These are phyloP conservation scores for Mormyrops boulengeri DNA, from an alignment of 2,797 vertebrate species.

Conservation along the genomic window DNA sequence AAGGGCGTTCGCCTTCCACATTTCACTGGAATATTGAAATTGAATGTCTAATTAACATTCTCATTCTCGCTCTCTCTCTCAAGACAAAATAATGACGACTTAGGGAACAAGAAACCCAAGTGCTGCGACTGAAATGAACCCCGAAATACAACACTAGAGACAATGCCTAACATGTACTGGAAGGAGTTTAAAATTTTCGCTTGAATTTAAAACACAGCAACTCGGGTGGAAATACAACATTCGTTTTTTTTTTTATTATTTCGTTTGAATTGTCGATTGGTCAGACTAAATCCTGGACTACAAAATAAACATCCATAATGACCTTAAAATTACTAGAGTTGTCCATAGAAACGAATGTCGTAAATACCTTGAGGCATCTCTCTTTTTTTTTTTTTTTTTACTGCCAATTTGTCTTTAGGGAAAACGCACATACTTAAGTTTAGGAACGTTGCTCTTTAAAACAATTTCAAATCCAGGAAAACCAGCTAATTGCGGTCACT, in stretches of 20 bases:
- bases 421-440: not conserved
- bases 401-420: conserved; percentile 22
- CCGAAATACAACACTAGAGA: conserved; percentile 43
- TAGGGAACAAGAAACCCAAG: conserved; percentile 57
- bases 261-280: conserved; percentile 20
- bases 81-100: conserved; percentile 41
- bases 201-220: conserved; percentile 37
- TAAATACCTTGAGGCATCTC: not conserved
- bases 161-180: conserved; percentile 30
- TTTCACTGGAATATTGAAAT: conserved; percentile 54
- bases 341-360: conserved; percentile 5
- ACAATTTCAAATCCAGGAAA: conserved; percentile 70
- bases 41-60: conserved; percentile 55
- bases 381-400: not conserved
- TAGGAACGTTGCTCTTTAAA: conserved; percentile 46
- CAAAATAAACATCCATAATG: conserved; percentile 17
- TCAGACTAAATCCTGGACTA: conserved; percentile 17
- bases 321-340: conserved; percentile 17
- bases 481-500: conserved; percentile 80
- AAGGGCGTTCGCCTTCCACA: conserved; percentile 39
- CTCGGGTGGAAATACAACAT: conserved; percentile 36
- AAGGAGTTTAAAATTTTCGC: conserved; percentile 30
- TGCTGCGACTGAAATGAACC: conserved; percentile 50
- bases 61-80: conserved; percentile 30
- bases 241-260: conserved; percentile 35